A percentile compares a stretch with the other conserved stretches of the same genome.
phyloP scores from a whole-genome alignment of 53 echinoderm and acorn worm species.

The Crossaster papposus region DNA sequence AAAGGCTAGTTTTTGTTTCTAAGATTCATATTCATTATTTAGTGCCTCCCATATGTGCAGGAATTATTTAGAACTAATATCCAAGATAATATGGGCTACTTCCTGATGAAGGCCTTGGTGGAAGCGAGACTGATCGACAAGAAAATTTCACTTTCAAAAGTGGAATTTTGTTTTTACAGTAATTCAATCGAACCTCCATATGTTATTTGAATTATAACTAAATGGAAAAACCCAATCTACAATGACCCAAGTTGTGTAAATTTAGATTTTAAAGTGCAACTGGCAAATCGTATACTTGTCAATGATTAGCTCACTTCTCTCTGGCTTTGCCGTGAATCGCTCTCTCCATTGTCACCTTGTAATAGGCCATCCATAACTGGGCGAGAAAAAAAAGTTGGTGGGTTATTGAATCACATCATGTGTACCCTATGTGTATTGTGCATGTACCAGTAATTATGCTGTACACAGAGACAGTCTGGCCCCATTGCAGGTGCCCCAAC shows the following conservation, averaged over 20 bases:
- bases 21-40: too few relatives aligned
- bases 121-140: background rate
- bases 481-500: too few relatives aligned
- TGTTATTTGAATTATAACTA: background rate
- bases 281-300: too few relatives aligned
- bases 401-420: too few relatives aligned
- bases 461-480: too few relatives aligned
- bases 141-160: background rate
- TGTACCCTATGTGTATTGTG: background rate
- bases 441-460: too few relatives aligned
- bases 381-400: conserved; percentile 36
- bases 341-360: conserved; percentile 92
- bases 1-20: too few relatives aligned
- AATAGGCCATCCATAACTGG: conserved; percentile 97
- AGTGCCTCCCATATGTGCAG: too few relatives aligned
- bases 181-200: background rate
- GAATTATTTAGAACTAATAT: too few relatives aligned
- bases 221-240: background rate
- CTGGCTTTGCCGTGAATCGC: conserved; percentile 90
- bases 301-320: conserved; percentile 92
- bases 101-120: background rate
- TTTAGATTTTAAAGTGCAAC: too few relatives aligned
- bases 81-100: background rate
- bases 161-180: background rate
- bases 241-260: background rate